These are phyloP conservation scores for Leucoptera coffeella DNA, from an alignment of 2,888 invertebrate genomes.

Conservation along the genomic window DNA sequence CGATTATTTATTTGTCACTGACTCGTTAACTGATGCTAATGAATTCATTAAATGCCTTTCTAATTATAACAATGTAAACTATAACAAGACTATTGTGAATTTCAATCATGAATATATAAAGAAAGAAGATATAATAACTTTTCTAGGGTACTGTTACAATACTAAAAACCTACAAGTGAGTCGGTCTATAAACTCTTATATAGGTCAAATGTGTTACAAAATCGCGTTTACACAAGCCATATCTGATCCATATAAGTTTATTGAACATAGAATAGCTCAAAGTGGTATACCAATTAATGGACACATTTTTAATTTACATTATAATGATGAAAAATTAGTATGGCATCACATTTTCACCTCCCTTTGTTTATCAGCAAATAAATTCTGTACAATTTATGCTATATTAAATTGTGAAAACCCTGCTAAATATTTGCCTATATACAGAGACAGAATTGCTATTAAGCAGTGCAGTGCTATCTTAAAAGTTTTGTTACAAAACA, in stretches of 20 bases:
- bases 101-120: slow-evolving; percentile 20
- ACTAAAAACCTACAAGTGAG: slow-evolving; percentile 27
- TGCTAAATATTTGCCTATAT: slow-evolving; percentile 17
- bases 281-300: slow-evolving; percentile 34
- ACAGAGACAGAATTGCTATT: slow-evolving; percentile 32
- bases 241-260: slow-evolving; percentile 20
- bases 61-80: slow-evolving; percentile 34
- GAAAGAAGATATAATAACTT: slow-evolving; percentile 21
- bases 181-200: slow-evolving; percentile 26
- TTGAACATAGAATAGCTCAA: slow-evolving; percentile 33
- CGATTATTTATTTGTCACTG: slow-evolving; percentile 41
- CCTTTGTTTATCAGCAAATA: slow-evolving; percentile 40
- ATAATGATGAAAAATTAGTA: slow-evolving; percentile 24
- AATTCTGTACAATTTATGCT: slow-evolving; percentile 37
- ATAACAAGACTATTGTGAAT: slow-evolving; percentile 32
- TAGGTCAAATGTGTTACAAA: slow-evolving; percentile 40
- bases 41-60: slow-evolving; percentile 24
- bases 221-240: slow-evolving; percentile 28
- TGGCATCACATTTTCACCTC: slow-evolving; percentile 37
- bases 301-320: slow-evolving; percentile 31
- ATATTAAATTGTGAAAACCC: slow-evolving; percentile 21
- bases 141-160: slow-evolving; percentile 32
- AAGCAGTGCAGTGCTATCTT: slow-evolving; percentile 30
- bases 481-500: slow-evolving; percentile 19
- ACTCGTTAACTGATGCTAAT: slow-evolving; percentile 24